Percentiles rank a stretch among this genome's conserved stretches.
Conservation (phyloP, 23 tunicate species). For the Botrylloides violaceus region DNA sequence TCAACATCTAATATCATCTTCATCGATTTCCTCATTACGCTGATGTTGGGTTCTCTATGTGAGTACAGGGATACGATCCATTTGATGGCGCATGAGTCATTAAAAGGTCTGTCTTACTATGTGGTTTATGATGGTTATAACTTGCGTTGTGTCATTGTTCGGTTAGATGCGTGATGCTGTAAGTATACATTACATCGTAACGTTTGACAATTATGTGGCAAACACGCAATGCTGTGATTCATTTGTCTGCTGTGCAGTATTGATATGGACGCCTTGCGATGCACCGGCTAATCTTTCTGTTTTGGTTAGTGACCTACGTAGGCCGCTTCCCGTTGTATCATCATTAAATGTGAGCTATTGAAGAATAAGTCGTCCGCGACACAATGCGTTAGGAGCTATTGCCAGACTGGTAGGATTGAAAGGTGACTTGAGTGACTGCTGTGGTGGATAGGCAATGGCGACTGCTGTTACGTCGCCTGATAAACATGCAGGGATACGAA, state of each 20-base stretch:
- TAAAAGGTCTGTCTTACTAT: too few species aligned
- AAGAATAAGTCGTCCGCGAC: background rate
- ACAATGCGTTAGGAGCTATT: background rate
- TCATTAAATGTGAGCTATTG: background rate
- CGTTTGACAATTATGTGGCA: too few species aligned
- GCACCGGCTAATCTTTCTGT: background rate
- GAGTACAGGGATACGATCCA: too few species aligned
- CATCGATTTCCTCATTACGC: too few species aligned
- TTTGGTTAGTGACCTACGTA: background rate
- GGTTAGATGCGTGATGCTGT: too few species aligned
- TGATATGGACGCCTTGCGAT: background rate
- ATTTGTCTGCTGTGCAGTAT: background rate
- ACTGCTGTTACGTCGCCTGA: background rate
- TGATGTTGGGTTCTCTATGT: too few species aligned
- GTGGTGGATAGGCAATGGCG: background rate
- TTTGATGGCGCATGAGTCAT: too few species aligned
- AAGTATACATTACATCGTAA: too few species aligned
- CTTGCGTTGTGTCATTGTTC: too few species aligned
- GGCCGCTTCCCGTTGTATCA: slow-evolving; percentile 1
- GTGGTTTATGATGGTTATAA: too few species aligned
- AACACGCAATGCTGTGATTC: background rate
- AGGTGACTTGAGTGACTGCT: too few species aligned
- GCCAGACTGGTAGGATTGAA: background rate
- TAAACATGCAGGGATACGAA: background rate
- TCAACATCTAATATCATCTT: too few species aligned